A percentile compares a stretch with the other conserved stretches of the same genome.
Evolutionary conservation across 2,113 vertebrate genomes (phyloP).

Genomic region (Tetraodon nigroviridis): DNA sequence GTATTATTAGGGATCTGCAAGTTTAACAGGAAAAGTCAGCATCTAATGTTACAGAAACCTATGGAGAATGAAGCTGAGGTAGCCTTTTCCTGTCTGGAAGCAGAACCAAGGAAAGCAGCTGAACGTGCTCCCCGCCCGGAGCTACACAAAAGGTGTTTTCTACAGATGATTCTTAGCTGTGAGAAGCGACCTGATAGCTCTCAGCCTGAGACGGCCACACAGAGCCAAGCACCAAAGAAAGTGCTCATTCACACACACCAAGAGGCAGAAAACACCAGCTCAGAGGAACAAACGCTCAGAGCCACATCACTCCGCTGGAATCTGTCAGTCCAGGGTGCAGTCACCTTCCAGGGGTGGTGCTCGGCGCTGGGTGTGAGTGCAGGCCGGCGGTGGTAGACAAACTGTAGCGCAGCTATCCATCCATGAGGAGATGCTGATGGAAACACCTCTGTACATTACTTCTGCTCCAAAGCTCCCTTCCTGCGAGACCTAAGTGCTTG

Average conservation of each 20-base stretch:
- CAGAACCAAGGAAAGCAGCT: constrained; percentile 30
- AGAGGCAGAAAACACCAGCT: constrained; percentile 15
- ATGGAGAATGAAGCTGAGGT: constrained; percentile 1
- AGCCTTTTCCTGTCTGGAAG: constrained; percentile 7
- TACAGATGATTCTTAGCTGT: constrained; percentile 41
- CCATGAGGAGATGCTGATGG: constrained; percentile 26
- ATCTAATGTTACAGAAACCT: background rate
- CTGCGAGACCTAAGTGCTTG: constrained; percentile 3
- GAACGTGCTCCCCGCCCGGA: constrained; percentile 15
- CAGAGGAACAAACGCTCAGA: constrained; percentile 18
- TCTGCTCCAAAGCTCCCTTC: no score
- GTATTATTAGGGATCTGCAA: background rate
- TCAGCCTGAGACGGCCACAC: constrained; percentile 21
- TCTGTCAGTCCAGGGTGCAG: constrained; percentile 40
- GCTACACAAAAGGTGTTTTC: constrained; percentile 46
- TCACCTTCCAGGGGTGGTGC: constrained; percentile 31
- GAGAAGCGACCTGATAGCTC: constrained; percentile 43
- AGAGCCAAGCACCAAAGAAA: constrained; percentile 14
- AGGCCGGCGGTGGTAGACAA: constrained; percentile 20
- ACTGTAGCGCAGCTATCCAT: constrained; percentile 37
- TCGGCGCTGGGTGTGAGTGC: constrained; percentile 14
- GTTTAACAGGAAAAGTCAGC: background rate
- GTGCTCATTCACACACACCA: constrained; percentile 26
- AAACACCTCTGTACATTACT: no score
- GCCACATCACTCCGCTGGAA: constrained; percentile 29